These are phyloP conservation scores for Spialia ferax DNA, from an alignment of 2,888 invertebrate genomes.

Conservation along the genomic window DNA sequence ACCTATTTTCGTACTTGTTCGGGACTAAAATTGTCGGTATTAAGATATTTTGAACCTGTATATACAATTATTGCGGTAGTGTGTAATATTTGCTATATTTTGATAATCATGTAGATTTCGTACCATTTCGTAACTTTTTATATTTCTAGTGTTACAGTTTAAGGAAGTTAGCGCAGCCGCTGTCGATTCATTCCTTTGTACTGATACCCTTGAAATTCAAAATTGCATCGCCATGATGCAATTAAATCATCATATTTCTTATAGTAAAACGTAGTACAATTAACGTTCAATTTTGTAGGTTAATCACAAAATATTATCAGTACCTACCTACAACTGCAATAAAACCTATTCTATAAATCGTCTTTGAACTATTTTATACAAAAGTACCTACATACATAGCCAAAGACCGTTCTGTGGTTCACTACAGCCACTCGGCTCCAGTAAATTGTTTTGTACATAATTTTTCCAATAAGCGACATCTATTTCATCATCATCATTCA, in stretches of 20 bases:
- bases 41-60: conserved; percentile 53
- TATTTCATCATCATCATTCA: too few species aligned
- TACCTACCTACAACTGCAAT: not conserved
- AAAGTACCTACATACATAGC: not conserved
- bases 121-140: conserved; percentile 60
- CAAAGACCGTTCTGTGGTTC: not conserved
- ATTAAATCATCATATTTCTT: conserved; percentile 16
- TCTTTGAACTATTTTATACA: not conserved
- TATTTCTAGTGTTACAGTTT: conserved; percentile 54
- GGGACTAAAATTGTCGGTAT: conserved; percentile 48
- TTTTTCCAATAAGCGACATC: conserved; percentile 1
- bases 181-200: conserved; percentile 49
- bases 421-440: not conserved
- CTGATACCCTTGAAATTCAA: not conserved
- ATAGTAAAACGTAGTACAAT: conserved; percentile 44
- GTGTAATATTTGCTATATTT: conserved; percentile 52
- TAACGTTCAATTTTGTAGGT: conserved; percentile 19
- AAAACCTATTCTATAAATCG: not conserved
- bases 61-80: conserved; percentile 31
- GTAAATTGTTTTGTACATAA: not conserved
- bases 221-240: not conserved
- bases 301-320: not conserved
- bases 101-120: conserved; percentile 65
- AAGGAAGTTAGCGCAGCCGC: conserved; percentile 27
- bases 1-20: conserved; percentile 62